Percentiles rank a stretch among this genome's conserved stretches.
Evolutionary conservation across 2,113 vertebrate genomes (phyloP).

Genomic region (Toxostoma redivivum): DNA sequence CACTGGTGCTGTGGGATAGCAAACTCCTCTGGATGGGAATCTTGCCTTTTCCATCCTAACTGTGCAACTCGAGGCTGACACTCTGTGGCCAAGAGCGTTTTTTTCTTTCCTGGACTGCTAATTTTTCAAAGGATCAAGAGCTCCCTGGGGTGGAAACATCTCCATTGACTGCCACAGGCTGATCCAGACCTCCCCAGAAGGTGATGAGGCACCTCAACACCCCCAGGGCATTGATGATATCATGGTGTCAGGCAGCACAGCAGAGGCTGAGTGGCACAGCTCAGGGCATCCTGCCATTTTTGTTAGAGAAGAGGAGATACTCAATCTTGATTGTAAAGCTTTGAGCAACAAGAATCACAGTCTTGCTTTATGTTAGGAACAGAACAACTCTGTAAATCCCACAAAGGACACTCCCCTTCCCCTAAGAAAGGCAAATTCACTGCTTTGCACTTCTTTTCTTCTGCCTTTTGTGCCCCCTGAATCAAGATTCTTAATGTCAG

Average conservation of each 20-base stretch:
- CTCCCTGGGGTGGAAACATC: background rate
- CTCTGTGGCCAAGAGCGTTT: background rate
- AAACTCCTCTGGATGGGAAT: rapidly evolving
- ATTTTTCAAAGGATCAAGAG: background rate
- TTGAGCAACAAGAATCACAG: background rate
- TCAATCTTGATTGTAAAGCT: background rate
- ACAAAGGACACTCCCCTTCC: background rate
- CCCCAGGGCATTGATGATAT: background rate
- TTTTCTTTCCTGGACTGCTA: background rate
- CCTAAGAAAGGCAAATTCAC: rapidly evolving
- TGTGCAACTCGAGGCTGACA: background rate
- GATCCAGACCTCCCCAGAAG: background rate
- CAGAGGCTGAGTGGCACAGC: background rate
- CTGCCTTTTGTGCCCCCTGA: background rate
- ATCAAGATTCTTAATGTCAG: background rate
- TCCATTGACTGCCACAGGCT: background rate
- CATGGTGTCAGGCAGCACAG: background rate
- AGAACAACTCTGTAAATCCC: background rate
- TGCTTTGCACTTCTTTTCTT: background rate
- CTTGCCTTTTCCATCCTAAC: rapidly evolving
- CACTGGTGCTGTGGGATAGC: rapidly evolving
- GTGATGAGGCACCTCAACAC: background rate
- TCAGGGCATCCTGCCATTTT: background rate
- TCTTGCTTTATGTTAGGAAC: background rate
- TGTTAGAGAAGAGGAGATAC: background rate